Percentiles rank a stretch among this genome's conserved stretches.
phyloP scores from a whole-genome alignment of 2,797 vertebrate species.

The Selene dorsalis region DNA sequence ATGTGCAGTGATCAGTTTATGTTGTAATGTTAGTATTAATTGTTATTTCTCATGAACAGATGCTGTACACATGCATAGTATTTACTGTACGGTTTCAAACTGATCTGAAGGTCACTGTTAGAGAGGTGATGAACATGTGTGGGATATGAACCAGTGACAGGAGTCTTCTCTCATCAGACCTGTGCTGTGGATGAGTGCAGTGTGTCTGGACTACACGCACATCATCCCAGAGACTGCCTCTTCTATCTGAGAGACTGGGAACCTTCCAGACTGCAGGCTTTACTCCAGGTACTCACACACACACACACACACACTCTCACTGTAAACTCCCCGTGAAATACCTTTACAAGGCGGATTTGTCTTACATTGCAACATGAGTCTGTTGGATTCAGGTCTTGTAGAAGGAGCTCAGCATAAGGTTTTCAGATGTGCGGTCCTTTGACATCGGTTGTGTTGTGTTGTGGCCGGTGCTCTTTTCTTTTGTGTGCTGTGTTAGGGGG shows the following conservation, averaged over 20 bases:
- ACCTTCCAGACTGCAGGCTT: slow-evolving; percentile 85
- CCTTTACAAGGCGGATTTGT: background rate
- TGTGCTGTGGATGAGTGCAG: slow-evolving; percentile 89
- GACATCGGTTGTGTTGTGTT: too few species aligned
- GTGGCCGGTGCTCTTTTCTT: too few species aligned
- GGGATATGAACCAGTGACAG: background rate
- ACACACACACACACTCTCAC: slow-evolving; percentile 24
- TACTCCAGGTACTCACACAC: slow-evolving; percentile 84
- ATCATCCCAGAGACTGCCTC: slow-evolving; percentile 92
- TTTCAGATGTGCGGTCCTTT: too few species aligned
- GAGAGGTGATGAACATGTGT: background rate
- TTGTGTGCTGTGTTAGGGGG: too few species aligned
- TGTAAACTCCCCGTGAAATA: background rate
- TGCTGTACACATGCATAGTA: too few species aligned
- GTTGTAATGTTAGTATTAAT: too few species aligned
- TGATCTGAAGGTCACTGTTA: background rate
- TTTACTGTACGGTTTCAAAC: too few species aligned
- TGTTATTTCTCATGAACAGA: too few species aligned
- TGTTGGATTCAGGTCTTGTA: background rate
- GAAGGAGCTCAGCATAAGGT: too few species aligned
- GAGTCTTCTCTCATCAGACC: slow-evolving; percentile 70
- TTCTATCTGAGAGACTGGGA: slow-evolving; percentile 93
- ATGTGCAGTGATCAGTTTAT: too few species aligned
- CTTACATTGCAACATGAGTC: background rate
- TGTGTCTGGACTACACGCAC: slow-evolving; percentile 91